A percentile compares a stretch with the other conserved stretches of the same genome.
Conservation (phyloP, 2,888 invertebrate genomes). For the Acrobasis consociella region DNA sequence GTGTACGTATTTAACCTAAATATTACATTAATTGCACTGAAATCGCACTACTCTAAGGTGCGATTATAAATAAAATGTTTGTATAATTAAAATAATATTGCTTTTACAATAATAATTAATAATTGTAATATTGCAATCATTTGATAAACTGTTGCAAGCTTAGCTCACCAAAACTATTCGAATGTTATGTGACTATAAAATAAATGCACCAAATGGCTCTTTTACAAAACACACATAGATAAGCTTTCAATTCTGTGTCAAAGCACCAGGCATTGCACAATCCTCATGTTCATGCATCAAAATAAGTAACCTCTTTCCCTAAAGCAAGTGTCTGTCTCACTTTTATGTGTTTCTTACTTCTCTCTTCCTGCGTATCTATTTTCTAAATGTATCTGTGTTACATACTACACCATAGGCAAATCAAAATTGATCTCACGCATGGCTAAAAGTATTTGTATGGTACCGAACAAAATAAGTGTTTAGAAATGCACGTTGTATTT, state of each 20-base stretch:
- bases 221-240: slow-evolving; percentile 53
- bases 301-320: slow-evolving; percentile 55
- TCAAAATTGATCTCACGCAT: slow-evolving; percentile 66
- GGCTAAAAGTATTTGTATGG: slow-evolving; percentile 71
- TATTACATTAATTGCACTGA: slow-evolving; percentile 29
- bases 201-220: slow-evolving; percentile 75
- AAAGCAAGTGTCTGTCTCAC: slow-evolving; percentile 54
- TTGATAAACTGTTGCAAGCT: slow-evolving; percentile 14
- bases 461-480: slow-evolving; percentile 70
- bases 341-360: slow-evolving; percentile 59
- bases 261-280: slow-evolving; percentile 67
- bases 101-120: slow-evolving; percentile 11
- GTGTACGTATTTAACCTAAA: slow-evolving; percentile 24
- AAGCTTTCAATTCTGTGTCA: slow-evolving; percentile 54
- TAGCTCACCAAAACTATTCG: neutral
- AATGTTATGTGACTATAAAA: slow-evolving; percentile 17
- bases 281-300: slow-evolving; percentile 64
- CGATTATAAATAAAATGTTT: slow-evolving; percentile 2
- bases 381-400: slow-evolving; percentile 63
- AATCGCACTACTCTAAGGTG: slow-evolving; percentile 4
- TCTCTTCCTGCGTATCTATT: slow-evolving; percentile 55
- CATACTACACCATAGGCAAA: slow-evolving; percentile 56
- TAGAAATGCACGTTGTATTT: slow-evolving; percentile 80
- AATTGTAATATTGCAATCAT: slow-evolving; percentile 7
- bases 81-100: neutral